These are phyloP conservation scores for Aplochiton taeniatus DNA, from an alignment of 2,797 vertebrate genomes.

Conservation along the genomic window DNA sequence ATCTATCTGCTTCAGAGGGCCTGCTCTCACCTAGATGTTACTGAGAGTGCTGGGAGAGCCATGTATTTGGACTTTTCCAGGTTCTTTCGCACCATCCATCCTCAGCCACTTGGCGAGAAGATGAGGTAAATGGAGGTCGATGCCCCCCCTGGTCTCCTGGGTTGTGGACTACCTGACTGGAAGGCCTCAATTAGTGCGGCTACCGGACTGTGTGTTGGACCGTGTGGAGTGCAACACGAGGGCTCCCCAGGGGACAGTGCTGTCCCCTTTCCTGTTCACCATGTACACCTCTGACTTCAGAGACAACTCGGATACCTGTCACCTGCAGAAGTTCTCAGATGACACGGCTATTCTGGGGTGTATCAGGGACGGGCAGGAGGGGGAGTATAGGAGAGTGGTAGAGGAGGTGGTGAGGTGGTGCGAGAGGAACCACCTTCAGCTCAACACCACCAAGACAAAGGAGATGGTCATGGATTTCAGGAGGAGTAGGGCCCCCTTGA, in stretches of 20 bases:
- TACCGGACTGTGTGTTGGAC: conserved; percentile 14
- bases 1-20: not conserved
- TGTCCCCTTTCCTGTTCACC: conserved; percentile 34
- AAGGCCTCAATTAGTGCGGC: conserved; percentile 13
- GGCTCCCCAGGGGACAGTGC: too few relatives aligned
- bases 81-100: conserved; percentile 20
- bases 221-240: not conserved
- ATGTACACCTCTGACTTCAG: too few relatives aligned
- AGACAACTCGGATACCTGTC: conserved; percentile 13
- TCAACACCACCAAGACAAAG: too few relatives aligned
- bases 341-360: too few relatives aligned
- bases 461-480: too few relatives aligned
- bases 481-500: too few relatives aligned
- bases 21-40: not conserved
- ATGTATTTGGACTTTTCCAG: too few relatives aligned
- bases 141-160: conserved; percentile 5
- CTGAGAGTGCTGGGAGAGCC: too few relatives aligned
- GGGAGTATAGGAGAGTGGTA: too few relatives aligned
- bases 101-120: conserved; percentile 3
- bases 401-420: too few relatives aligned
- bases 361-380: too few relatives aligned
- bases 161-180: conserved; percentile 18
- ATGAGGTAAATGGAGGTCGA: conserved; percentile 7
- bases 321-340: conserved; percentile 15
- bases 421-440: too few relatives aligned